A percentile compares a stretch with the other conserved stretches of the same genome.
phyloP scores from a whole-genome alignment of 2,113 vertebrate species.

The Lamprotornis superbus region DNA sequence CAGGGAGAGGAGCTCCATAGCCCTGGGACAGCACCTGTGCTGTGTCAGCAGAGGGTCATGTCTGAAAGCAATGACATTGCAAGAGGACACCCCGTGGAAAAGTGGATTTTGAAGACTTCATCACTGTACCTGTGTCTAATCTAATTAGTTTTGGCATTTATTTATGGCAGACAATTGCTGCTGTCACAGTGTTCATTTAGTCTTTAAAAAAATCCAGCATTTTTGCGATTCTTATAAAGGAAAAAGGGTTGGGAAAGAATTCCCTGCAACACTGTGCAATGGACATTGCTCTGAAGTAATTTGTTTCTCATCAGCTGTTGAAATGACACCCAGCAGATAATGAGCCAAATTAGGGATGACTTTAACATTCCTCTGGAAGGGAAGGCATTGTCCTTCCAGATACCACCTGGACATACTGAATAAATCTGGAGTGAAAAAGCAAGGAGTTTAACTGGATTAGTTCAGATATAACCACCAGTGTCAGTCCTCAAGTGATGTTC shows the following conservation, averaged over 20 bases:
- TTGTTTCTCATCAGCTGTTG: background rate
- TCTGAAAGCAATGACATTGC: background rate
- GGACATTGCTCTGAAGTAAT: background rate
- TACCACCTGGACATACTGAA: background rate
- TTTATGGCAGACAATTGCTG: background rate
- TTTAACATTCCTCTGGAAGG: background rate
- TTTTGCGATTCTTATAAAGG: background rate
- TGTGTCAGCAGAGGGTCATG: background rate
- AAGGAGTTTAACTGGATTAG: background rate
- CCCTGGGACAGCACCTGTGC: background rate
- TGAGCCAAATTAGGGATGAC: background rate
- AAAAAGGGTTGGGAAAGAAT: background rate
- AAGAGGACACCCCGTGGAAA: background rate
- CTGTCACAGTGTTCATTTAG: background rate
- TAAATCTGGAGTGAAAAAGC: background rate
- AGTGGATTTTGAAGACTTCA: background rate
- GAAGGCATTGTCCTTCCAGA: background rate
- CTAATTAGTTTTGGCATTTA: background rate
- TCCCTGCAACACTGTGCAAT: background rate
- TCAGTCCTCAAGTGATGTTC: background rate
- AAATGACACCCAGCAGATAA: background rate
- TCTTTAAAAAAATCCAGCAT: background rate
- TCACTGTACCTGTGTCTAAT: background rate
- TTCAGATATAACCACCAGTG: background rate
- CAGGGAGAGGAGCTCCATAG: background rate